Base-by-base conservation (phyloP, 2,888 invertebrate species). In the Rhopalosiphum nymphaeae region DNA sequence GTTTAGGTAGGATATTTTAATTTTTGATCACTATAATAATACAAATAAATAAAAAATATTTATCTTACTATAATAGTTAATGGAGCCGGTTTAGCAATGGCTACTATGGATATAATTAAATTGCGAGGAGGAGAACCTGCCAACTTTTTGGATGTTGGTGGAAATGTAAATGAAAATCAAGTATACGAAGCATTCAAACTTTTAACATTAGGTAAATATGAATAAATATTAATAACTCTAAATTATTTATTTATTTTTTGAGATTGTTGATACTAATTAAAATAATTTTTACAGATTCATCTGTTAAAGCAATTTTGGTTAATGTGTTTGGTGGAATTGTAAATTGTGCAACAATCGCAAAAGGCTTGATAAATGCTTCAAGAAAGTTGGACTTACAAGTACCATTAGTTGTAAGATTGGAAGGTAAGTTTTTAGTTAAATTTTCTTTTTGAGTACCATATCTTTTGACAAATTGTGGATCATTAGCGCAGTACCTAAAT, bases 251-350 rank as follows among this genome's bases (percentile, higher is more conserved):
- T 89, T 46, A 26, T 42, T 67, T n/a, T 78, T 10, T 21, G 25
- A 7, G 1, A 56, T 42, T 42, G 56, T 26, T 67, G 2, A 29
- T 87, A 67, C 4, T 67, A 49, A 87, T 49, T 36, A 5, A 57
- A 46, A 56, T 49, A 13, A 92, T 42, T 92, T 84, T 95, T 95
- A 96, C 97, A 95, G 98, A 98, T 96, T 97, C 97, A 57, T 98
- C 98, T 96, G 99, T 99, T 0, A 98, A 99, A 96, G 98, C 98
- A 16, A 98, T 99, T 95, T 97, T 99, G 95, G 99, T 99, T 0
- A 99, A 99, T 96, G 99, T 99, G 4, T 99, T 99, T 96, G 99
- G 99, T 95, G 99, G 99, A 94, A 99, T 99, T 96, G 99, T 99
- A 0, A 99, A 99, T 96, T 99, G 99, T 96, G 98, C 98, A 11